These are phyloP conservation scores for Xylota sylvarum DNA, from an alignment of 2,888 invertebrate genomes.

Conservation along the genomic window DNA sequence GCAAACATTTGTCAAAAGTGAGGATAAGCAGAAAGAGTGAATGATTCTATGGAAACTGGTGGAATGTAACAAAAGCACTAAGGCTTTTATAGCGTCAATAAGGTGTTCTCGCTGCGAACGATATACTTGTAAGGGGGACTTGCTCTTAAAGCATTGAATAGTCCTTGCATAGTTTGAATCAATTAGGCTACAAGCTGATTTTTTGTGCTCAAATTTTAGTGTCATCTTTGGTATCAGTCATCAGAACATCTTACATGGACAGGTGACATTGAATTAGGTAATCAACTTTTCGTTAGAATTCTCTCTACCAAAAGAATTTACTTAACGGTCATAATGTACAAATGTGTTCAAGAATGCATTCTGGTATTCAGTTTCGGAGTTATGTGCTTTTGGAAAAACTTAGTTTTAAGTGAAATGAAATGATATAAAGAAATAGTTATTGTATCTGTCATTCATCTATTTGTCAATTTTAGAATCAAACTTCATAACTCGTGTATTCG, in stretches of 20 bases:
- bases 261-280: too few relatives aligned
- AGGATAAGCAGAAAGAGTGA: slow-evolving; percentile 62
- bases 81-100: not conserved
- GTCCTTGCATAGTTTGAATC: not conserved
- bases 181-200: too few relatives aligned
- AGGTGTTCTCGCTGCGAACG: not conserved
- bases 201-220: too few relatives aligned
- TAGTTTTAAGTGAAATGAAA: too few relatives aligned
- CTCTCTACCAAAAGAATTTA: too few relatives aligned
- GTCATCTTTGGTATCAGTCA: not conserved
- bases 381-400: not conserved
- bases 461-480: not conserved
- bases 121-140: not conserved
- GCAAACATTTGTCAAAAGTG: slow-evolving; percentile 46
- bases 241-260: too few relatives aligned
- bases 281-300: too few relatives aligned
- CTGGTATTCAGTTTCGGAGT: not conserved
- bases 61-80: not conserved
- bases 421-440: not conserved
- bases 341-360: too few relatives aligned
- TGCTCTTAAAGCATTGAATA: not conserved
- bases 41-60: too few relatives aligned
- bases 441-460: not conserved
- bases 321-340: too few relatives aligned
- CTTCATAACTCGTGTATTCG: not conserved